These are phyloP conservation scores for Tetragonula clypearis DNA, from an alignment of 1,140 invertebrate genomes.

Conservation along the genomic window DNA sequence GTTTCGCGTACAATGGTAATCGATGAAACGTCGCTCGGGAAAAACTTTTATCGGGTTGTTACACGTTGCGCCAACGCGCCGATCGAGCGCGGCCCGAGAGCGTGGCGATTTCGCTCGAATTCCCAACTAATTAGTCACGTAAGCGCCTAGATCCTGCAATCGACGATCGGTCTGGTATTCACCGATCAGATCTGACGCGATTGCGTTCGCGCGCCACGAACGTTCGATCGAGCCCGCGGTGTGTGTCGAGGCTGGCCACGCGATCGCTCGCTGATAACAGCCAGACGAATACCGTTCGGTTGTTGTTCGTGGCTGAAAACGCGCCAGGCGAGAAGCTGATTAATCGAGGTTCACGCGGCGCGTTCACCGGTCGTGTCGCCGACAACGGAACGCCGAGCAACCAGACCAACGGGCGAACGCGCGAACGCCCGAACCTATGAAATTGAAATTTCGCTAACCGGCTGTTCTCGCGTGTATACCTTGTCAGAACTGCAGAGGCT, in stretches of 20 bases:
- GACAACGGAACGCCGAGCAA: not conserved
- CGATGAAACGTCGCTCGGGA: conserved; percentile 51
- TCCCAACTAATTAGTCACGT: conserved; percentile 65
- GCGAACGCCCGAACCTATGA: not conserved
- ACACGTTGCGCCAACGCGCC: conserved; percentile 33
- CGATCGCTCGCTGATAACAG: conserved; percentile 35
- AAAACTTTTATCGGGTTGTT: conserved; percentile 45
- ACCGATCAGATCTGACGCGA: conserved; percentile 52
- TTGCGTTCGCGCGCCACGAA: conserved; percentile 40
- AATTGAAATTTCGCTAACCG: conserved; percentile 23
- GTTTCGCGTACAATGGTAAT: conserved; percentile 27
- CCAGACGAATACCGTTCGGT: conserved; percentile 5
- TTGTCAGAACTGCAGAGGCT: not conserved
- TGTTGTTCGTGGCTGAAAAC: conserved; percentile 12
- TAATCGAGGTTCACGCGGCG: conserved; percentile 27
- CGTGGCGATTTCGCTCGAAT: conserved; percentile 62
- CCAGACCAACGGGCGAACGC: not conserved
- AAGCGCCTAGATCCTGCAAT: conserved; percentile 58
- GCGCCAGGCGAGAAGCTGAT: conserved; percentile 27
- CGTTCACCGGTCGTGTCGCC: not conserved
- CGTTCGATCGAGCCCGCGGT: conserved; percentile 22
- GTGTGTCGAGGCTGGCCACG: conserved; percentile 11
- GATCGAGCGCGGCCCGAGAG: conserved; percentile 14
- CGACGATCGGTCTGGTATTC: conserved; percentile 59
- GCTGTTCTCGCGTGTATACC: not conserved